Base-by-base conservation (phyloP, 2,888 invertebrate species). In the Caenorhabditis zanzibari region DNA sequence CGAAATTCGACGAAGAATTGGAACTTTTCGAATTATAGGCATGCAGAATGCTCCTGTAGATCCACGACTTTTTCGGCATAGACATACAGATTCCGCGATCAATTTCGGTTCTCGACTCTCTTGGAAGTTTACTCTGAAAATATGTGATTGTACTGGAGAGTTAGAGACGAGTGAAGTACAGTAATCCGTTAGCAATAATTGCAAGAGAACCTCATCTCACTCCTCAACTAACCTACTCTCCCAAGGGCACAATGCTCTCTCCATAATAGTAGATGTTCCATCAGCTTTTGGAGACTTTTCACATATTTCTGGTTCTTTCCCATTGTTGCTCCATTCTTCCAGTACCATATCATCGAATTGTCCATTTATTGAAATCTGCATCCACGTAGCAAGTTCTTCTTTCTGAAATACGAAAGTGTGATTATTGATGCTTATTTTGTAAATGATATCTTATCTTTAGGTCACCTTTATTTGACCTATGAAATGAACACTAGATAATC, bases 91-190 rank as follows among this genome's bases (percentile, higher is more conserved):
- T 72, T 91, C 91, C 16, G 90, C 86, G 19, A 91, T 79, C 19
- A 90, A 82, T 77, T 92, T 90, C 19, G 91, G 91, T 61, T 91
- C 91, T 0, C 91, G 86, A 12, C 85, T 83, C 35, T 91, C 91
- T 73, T 91, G 91, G 71, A 82, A 89, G 49, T 88, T 90, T 10
- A 90, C 82, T 66, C 88, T 87, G 86, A 41, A 88, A 77, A 10
- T 28, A 26, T 14, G 6, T 3, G 14, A 19, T 2, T 12, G 6
- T 12, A 38, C 12, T 38, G 12, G 38, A 38, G 6, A 12, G 12
- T 38, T 12, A 12, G 19, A 6, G n/a, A 47, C 12, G 4, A 44
- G 1, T 16, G 0, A 10, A 44, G 2, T 5, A 1, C 12, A 44
- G 16, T 16, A 14, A 44, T 9, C 44, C 44, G 16, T 12, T 14